Evolutionary conservation across 2,888 invertebrate genomes (phyloP).

Genomic region (Seladonia tumulorum): DNA sequence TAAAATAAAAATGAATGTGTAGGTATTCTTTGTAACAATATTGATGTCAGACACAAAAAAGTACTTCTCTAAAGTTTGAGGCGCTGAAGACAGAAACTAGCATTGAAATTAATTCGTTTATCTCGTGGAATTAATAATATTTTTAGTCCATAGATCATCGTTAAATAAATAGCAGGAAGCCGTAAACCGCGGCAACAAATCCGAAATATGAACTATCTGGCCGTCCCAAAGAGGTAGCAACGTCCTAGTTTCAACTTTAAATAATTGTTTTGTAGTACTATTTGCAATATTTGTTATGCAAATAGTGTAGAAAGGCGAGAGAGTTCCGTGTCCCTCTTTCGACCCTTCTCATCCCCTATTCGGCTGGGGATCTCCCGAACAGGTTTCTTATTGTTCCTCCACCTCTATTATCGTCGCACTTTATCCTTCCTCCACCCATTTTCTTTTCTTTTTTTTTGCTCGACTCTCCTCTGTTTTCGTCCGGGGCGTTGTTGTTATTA

Average conservation of each 20-base stretch:
- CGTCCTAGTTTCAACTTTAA: not conserved
- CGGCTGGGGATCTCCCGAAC: slow-evolving; percentile 52
- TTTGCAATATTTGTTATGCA: slow-evolving; percentile 11
- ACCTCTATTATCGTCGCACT: slow-evolving; percentile 50
- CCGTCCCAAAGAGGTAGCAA: not conserved
- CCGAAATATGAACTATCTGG: not conserved
- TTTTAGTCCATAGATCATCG: not conserved
- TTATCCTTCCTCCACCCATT: slow-evolving; percentile 24
- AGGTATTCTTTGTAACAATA: no score
- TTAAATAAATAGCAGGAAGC: not conserved
- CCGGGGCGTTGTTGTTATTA: slow-evolving; percentile 40
- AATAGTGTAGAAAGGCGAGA: slow-evolving; percentile 50
- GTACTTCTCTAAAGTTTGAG: not conserved
- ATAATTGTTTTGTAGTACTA: not conserved
- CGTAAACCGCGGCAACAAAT: not conserved
- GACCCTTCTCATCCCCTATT: slow-evolving; percentile 57
- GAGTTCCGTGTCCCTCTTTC: slow-evolving; percentile 72
- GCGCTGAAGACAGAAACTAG: not conserved
- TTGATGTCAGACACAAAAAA: no score
- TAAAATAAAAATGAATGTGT: no score
- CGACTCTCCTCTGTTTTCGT: not conserved
- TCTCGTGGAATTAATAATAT: not conserved
- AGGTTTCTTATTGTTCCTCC: slow-evolving; percentile 63
- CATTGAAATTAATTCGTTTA: not conserved
- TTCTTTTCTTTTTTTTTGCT: not conserved